Evolutionary conservation across 2,797 vertebrate species (phyloP).

Genomic region (Sciurus carolinensis): DNA sequence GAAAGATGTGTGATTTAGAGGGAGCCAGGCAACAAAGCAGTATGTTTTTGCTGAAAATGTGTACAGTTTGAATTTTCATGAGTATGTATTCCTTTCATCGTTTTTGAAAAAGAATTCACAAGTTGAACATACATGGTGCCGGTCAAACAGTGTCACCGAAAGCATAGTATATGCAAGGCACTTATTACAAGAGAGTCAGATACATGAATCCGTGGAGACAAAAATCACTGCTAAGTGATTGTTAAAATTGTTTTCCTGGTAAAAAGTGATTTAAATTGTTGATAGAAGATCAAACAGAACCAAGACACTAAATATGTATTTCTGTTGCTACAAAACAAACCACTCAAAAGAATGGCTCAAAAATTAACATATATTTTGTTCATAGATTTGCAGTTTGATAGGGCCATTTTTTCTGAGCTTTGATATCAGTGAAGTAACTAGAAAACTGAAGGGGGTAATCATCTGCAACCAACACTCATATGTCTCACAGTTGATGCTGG

Average conservation of each 20-base stretch:
- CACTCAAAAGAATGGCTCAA: neutral
- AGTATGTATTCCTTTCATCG: conserved; percentile 16
- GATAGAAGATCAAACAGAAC: conserved; percentile 35
- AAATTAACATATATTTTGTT: neutral
- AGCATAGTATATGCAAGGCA: neutral
- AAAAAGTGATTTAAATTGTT: neutral
- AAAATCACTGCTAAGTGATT: neutral
- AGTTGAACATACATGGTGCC: neutral
- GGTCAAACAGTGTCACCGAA: neutral
- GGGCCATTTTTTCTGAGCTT: neutral
- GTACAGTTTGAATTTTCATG: neutral
- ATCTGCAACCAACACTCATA: neutral
- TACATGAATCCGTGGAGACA: neutral
- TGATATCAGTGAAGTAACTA: neutral
- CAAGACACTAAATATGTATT: neutral
- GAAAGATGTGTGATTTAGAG: neutral
- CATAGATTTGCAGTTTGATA: neutral
- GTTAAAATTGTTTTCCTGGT: conserved; percentile 15
- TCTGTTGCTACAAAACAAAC: neutral
- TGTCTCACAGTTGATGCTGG: neutral
- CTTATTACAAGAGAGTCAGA: neutral
- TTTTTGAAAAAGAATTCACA: conserved; percentile 2
- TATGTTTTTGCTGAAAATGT: neutral
- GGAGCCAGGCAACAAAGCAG: neutral
- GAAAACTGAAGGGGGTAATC: neutral